A percentile compares a stretch with the other conserved stretches of the same genome.
Conservation (phyloP, 2,113 vertebrate species). For the Pithys albifrons region DNA sequence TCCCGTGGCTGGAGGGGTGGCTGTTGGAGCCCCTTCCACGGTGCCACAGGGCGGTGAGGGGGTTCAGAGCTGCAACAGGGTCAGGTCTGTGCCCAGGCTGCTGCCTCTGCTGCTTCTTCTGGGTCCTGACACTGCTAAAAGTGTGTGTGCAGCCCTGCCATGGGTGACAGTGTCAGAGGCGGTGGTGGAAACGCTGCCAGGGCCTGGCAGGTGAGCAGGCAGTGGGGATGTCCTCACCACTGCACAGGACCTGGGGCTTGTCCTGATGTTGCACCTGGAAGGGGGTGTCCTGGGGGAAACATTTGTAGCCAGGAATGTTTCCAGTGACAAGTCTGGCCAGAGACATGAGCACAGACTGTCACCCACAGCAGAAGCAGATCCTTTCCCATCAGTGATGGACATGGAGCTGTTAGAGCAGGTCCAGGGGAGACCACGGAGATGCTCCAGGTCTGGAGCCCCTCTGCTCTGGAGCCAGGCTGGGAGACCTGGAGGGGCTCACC, state of each 20-base stretch:
- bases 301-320: not conserved
- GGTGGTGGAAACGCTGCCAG: not conserved
- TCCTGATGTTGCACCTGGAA: not conserved
- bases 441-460: not conserved
- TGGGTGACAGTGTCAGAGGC: accelerated
- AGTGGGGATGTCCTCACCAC: accelerated
- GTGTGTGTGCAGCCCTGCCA: not conserved
- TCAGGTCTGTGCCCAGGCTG: not conserved
- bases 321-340: no score
- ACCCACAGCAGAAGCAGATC: not conserved
- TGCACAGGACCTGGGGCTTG: not conserved
- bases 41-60: accelerated
- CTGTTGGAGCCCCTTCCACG: not conserved
- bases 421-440: accelerated
- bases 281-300: not conserved
- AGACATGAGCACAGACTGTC: not conserved
- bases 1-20: not conserved
- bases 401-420: accelerated
- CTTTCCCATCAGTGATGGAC: not conserved
- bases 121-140: accelerated
- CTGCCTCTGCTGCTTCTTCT: not conserved
- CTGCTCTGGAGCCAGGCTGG: not conserved
- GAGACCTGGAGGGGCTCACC: not conserved
- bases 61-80: accelerated
- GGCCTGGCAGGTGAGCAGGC: accelerated